Evolutionary conservation across 2,113 vertebrate genomes (phyloP).

Genomic region (Calyptomena viridis): DNA sequence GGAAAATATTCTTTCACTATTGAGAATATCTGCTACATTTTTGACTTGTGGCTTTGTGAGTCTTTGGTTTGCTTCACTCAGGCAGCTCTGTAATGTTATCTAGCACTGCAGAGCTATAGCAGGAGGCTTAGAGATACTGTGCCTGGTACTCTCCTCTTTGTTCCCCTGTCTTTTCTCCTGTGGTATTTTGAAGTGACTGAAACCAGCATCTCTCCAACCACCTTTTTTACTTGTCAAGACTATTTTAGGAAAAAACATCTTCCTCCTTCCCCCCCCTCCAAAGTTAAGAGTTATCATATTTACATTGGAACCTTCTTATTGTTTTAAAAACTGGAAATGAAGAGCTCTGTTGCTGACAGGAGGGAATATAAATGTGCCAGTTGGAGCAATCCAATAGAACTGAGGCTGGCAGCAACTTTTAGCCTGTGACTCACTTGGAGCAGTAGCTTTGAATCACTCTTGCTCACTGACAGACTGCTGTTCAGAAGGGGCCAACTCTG

Average conservation of each 20-base stretch:
- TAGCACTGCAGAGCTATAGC: neutral
- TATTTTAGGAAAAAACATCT: neutral
- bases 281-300: neutral
- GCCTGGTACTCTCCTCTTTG: neutral
- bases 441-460: neutral
- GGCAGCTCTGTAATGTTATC: neutral
- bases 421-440: neutral
- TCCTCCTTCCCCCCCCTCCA: neutral
- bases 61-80: neutral
- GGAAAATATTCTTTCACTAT: neutral
- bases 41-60: neutral
- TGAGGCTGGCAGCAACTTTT: constrained; percentile 2
- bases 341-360: neutral
- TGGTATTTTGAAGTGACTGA: neutral
- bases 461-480: neutral
- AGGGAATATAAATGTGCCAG: neutral
- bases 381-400: neutral
- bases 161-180: neutral
- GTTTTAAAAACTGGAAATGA: neutral
- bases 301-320: neutral
- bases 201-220: neutral
- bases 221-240: neutral
- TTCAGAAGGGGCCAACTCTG: neutral
- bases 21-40: neutral
- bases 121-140: neutral